Percentiles rank a stretch among this genome's conserved stretches.
phyloP scores from a whole-genome alignment of 2,797 vertebrate genomes.

The Rousettus madagascariensis region DNA sequence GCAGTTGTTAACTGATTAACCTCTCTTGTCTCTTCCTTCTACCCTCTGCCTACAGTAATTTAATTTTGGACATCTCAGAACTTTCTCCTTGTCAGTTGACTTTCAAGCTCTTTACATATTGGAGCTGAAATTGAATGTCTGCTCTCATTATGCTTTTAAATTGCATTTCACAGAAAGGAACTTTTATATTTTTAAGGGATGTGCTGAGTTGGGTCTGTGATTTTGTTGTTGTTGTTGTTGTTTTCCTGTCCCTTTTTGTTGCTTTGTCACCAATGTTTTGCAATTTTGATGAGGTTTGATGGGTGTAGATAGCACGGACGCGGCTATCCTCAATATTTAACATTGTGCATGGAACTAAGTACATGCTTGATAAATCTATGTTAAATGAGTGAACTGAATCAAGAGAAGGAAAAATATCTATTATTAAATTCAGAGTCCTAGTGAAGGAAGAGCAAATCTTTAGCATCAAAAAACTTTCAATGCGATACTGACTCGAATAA shows the following conservation, averaged over 20 bases:
- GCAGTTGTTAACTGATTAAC: neutral
- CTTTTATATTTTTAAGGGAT: neutral
- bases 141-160: neutral
- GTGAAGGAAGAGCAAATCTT: neutral
- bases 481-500: neutral
- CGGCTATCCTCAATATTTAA: neutral
- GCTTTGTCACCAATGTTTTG: neutral
- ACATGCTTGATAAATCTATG: neutral
- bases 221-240: neutral
- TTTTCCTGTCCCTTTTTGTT: neutral
- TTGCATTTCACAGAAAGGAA: neutral
- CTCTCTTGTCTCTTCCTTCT: neutral
- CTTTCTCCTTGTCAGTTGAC: neutral
- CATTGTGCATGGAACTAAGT: neutral
- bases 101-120: neutral
- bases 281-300: neutral
- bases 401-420: neutral
- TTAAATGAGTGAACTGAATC: neutral
- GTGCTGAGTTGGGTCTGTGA: neutral
- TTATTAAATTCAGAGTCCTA: conserved; percentile 6
- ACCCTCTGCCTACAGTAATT: neutral
- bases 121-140: neutral
- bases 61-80: neutral
- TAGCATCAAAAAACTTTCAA: neutral
- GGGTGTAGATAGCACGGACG: neutral